Evolutionary conservation across 2,797 vertebrate species (phyloP).

Genomic region (Gambusia yucatana): DNA sequence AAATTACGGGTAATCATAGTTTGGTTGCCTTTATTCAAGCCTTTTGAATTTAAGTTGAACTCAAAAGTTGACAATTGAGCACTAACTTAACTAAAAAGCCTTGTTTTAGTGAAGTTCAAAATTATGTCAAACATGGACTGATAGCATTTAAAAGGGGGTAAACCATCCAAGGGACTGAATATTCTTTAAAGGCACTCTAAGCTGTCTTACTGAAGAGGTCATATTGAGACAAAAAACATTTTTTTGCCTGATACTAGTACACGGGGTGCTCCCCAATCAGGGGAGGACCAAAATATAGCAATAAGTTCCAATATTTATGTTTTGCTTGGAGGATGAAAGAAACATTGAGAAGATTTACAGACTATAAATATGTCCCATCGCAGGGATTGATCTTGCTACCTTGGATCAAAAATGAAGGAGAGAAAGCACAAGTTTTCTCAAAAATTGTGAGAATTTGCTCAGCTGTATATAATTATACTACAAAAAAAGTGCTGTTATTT

Average conservation of each 20-base stretch:
- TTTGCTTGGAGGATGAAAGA: not conserved
- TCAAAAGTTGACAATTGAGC: not conserved
- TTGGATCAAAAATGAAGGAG: not conserved
- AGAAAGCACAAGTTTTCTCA: not conserved
- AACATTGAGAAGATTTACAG: not conserved
- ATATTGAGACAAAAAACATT: not conserved
- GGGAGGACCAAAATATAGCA: not conserved
- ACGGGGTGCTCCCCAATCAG: not conserved
- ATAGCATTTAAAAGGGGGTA: not conserved
- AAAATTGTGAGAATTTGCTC: not conserved
- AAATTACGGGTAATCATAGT: not conserved
- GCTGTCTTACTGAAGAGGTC: not conserved
- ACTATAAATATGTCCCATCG: not conserved
- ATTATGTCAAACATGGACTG: not conserved
- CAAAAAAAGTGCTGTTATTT: not conserved
- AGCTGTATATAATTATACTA: not conserved
- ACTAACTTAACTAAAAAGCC: not conserved
- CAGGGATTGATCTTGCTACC: not conserved
- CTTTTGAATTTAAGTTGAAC: not conserved
- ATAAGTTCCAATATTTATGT: not conserved
- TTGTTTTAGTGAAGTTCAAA: not conserved
- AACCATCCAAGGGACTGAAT: not conserved
- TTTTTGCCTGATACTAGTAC: not conserved
- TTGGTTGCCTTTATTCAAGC: not conserved
- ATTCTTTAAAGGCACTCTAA: not conserved